Percentiles rank a stretch among this genome's conserved stretches.
Conservation (phyloP, 2,888 invertebrate genomes). For the Pimpla rufipes region DNA sequence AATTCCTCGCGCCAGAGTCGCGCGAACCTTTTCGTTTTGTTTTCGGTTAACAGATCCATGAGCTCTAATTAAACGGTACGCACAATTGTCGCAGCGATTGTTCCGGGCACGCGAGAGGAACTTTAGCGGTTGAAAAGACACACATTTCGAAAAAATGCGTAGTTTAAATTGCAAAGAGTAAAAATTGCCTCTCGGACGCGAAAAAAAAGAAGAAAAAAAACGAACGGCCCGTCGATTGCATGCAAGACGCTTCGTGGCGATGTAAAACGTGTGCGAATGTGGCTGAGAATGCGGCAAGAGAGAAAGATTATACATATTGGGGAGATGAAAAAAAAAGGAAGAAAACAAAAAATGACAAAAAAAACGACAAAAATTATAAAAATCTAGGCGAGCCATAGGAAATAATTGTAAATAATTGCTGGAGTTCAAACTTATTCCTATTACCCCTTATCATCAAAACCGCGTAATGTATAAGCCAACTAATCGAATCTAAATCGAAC, state of each 20-base stretch:
- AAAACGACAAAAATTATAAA: conserved; percentile 56
- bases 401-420: conserved; percentile 84
- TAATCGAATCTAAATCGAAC: conserved; percentile 72
- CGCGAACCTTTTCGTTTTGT: not conserved
- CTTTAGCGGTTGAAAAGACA: not conserved
- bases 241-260: not conserved
- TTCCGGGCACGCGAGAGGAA: conserved; percentile 1
- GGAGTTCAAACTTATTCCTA: conserved; percentile 84
- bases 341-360: conserved; percentile 51
- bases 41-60: conserved; percentile 42
- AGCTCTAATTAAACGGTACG: conserved; percentile 63
- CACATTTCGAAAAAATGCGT: not conserved
- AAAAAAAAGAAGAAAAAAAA: too few species aligned
- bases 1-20: not conserved
- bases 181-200: conserved; percentile 24
- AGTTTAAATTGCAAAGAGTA: not conserved
- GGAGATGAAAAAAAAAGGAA: conserved; percentile 44
- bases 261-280: conserved; percentile 5
- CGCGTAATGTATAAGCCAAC: conserved; percentile 71
- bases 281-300: conserved; percentile 45
- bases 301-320: conserved; percentile 43
- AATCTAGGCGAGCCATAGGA: conserved; percentile 71
- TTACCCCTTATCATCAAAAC: conserved; percentile 76
- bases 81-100: conserved; percentile 60
- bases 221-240: not conserved